A percentile compares a stretch with the other conserved stretches of the same genome.
Evolutionary conservation across 2,113 vertebrate genomes (phyloP).

Genomic region (Elephas maximus): DNA sequence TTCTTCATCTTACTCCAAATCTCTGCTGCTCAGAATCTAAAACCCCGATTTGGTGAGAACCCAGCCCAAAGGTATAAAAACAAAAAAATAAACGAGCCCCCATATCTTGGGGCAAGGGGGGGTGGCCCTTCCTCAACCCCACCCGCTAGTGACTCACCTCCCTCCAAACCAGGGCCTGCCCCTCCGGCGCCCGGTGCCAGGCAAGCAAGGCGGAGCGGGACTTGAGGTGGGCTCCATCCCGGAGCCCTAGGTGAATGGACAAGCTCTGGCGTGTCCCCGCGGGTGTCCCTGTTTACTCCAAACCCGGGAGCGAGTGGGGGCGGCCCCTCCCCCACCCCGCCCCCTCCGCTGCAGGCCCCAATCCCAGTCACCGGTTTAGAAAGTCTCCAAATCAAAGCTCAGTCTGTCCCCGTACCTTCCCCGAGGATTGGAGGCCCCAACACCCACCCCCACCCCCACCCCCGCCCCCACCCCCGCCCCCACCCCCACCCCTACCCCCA

Average conservation of each 20-base stretch:
- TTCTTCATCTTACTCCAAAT: neutral
- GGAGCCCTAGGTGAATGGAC: constrained; percentile 35
- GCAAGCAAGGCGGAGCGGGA: constrained; percentile 55
- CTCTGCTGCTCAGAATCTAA: constrained; percentile 12
- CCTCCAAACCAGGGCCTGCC: constrained; percentile 65
- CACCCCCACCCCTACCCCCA: neutral
- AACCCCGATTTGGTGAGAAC: constrained; percentile 8
- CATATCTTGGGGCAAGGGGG: constrained; percentile 54
- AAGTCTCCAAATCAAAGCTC: constrained; percentile 73
- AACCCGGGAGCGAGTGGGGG: constrained; percentile 61
- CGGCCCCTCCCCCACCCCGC: constrained; percentile 68
- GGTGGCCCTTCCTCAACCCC: constrained; percentile 69
- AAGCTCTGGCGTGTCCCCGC: constrained; percentile 80
- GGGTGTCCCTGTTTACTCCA: constrained; percentile 79
- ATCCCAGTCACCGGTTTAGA: neutral
- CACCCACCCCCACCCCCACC: neutral
- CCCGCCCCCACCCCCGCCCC: no score
- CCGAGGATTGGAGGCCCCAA: constrained; percentile 8
- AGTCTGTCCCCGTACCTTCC: constrained; percentile 49
- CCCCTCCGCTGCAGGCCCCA: constrained; percentile 49
- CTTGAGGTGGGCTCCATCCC: constrained; percentile 80
- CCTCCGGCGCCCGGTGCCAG: constrained; percentile 69
- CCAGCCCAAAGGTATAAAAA: constrained; percentile 59
- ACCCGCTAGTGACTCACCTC: constrained; percentile 80
- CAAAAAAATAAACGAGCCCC: constrained; percentile 18